Evolutionary conservation across 2,888 invertebrate species (phyloP).

Genomic region (Drosophila mimica): DNA sequence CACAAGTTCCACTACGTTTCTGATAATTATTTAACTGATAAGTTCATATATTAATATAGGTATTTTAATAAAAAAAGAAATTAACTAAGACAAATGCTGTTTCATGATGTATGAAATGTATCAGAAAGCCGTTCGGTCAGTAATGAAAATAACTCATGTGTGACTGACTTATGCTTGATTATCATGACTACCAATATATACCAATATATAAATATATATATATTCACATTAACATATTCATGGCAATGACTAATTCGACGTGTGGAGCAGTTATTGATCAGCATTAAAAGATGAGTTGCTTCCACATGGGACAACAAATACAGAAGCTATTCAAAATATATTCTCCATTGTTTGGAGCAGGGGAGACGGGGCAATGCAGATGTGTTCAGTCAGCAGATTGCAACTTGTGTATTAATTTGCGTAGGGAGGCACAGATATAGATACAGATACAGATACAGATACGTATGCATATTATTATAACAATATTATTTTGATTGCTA

Average conservation of each 20-base stretch:
- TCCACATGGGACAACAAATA: neutral
- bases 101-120: neutral
- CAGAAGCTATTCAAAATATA: neutral
- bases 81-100: neutral
- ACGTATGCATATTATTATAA: neutral
- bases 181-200: neutral
- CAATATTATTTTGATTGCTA: neutral
- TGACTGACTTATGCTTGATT: neutral
- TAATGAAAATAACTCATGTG: neutral
- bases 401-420: neutral
- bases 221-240: neutral
- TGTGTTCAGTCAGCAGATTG: neutral
- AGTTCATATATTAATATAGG: neutral
- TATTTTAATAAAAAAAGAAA: neutral
- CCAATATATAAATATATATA: neutral
- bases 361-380: neutral
- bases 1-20: neutral
- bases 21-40: neutral
- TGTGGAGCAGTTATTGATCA: neutral
- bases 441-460: neutral
- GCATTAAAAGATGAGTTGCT: neutral
- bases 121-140: neutral
- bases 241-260: neutral
- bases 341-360: neutral
- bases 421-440: too few relatives aligned